Evolutionary conservation across 1,140 invertebrate species (phyloP).

Genomic region (Diprion similis): DNA sequence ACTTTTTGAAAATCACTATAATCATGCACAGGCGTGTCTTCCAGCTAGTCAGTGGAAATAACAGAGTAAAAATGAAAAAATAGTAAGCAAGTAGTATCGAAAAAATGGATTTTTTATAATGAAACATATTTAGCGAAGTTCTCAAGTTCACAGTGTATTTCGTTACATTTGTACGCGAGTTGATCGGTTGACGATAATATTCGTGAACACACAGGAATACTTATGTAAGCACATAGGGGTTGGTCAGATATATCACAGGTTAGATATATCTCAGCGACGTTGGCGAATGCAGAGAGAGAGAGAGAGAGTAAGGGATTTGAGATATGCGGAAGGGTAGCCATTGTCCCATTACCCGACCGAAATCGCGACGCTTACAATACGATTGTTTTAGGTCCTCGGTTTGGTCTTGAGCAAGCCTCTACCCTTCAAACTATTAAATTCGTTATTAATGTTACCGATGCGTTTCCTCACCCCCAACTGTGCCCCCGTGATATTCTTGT

Average conservation of each 20-base stretch:
- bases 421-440: conserved; percentile 52
- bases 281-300: not conserved
- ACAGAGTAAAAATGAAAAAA: too few species aligned
- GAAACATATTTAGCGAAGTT: too few species aligned
- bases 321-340: conserved; percentile 14
- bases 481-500: conserved; percentile 39
- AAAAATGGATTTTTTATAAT: too few species aligned
- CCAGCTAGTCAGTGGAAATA: too few species aligned
- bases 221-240: too few species aligned
- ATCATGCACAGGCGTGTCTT: too few species aligned
- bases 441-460: conserved; percentile 49
- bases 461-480: not conserved
- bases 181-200: too few species aligned
- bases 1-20: too few species aligned
- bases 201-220: too few species aligned
- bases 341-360: not conserved
- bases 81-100: too few species aligned
- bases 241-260: not conserved
- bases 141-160: too few species aligned
- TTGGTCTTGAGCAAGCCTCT: not conserved
- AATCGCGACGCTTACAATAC: conserved; percentile 19
- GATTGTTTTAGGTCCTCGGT: conserved; percentile 16
- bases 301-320: not conserved
- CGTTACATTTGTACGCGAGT: too few species aligned
- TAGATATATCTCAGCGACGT: not conserved